A percentile compares a stretch with the other conserved stretches of the same genome.
Evolutionary conservation across 2,888 invertebrate genomes (phyloP).

Genomic region (Carterocephalus palaemon): DNA sequence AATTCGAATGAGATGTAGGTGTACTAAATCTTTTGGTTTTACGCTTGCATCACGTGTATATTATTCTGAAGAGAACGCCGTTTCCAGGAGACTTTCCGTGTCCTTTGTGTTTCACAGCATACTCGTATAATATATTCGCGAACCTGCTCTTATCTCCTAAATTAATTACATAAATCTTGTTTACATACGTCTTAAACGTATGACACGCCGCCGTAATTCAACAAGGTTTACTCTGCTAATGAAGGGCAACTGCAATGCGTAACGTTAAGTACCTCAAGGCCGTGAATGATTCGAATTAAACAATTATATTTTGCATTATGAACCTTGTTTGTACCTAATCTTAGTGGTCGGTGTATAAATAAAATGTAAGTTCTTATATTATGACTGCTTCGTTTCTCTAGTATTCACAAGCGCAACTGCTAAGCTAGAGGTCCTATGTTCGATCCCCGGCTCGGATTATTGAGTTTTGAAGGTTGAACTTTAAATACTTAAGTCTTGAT

Average conservation of each 20-base stretch:
- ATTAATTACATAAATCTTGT: conserved; percentile 80
- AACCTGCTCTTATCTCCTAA: conserved; percentile 74
- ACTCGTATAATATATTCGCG: conserved; percentile 57
- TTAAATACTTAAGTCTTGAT: too few species aligned
- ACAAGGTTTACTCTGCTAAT: conserved; percentile 71
- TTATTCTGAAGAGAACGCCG: conserved; percentile 28
- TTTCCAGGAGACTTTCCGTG: conserved; percentile 32
- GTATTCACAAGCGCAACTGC: too few species aligned
- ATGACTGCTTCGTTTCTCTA: too few species aligned
- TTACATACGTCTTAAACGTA: conserved; percentile 77
- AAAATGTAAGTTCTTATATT: too few species aligned
- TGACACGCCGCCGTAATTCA: conserved; percentile 75
- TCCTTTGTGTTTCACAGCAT: conserved; percentile 63
- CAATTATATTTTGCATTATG: conserved; percentile 1
- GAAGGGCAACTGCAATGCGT: conserved; percentile 58
- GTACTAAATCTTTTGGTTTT: too few species aligned
- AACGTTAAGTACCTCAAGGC: conserved; percentile 10
- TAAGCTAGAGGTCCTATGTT: too few species aligned
- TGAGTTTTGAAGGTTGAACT: too few species aligned
- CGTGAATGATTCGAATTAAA: not conserved
- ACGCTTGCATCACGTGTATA: conserved; percentile 2
- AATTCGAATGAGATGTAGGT: too few species aligned
- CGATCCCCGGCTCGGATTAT: too few species aligned
- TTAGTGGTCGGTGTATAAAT: too few species aligned
- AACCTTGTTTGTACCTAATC: too few species aligned